phyloP scores from a whole-genome alignment of 2,888 invertebrate genomes.

The Spialia ferax region DNA sequence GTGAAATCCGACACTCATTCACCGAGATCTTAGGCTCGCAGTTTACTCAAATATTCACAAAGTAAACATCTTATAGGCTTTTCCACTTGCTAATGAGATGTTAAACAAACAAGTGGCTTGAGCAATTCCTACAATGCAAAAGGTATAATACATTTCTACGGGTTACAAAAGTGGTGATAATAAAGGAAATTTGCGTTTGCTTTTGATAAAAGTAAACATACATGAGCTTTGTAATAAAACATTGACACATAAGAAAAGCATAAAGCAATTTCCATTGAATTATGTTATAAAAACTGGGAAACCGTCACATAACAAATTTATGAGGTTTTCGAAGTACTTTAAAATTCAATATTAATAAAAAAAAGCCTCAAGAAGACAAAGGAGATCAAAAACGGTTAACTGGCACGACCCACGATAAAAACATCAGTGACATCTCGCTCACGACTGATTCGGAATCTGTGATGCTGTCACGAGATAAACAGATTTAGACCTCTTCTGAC shows the following conservation, averaged over 20 bases:
- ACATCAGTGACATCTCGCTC: slow-evolving; percentile 74
- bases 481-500: slow-evolving; percentile 56
- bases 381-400: slow-evolving; percentile 45
- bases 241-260: too few relatives aligned
- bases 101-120: not conserved
- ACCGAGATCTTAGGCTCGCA: slow-evolving; percentile 16
- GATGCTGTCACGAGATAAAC: slow-evolving; percentile 59
- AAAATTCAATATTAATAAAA: not conserved
- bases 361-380: slow-evolving; percentile 38
- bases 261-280: too few relatives aligned
- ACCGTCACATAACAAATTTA: not conserved
- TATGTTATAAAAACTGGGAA: too few relatives aligned
- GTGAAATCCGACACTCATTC: slow-evolving; percentile 42
- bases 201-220: too few relatives aligned
- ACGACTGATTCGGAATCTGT: slow-evolving; percentile 67
- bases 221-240: too few relatives aligned
- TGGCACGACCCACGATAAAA: slow-evolving; percentile 55
- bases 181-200: too few relatives aligned
- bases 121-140: not conserved
- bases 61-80: not conserved
- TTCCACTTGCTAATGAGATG: slow-evolving; percentile 22
- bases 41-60: slow-evolving; percentile 34
- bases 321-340: not conserved
- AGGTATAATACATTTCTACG: too few relatives aligned
- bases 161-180: too few relatives aligned